A percentile compares a stretch with the other conserved stretches of the same genome.
phyloP scores from a whole-genome alignment of 2,113 vertebrate genomes.

The Osmerus eperlanus region DNA sequence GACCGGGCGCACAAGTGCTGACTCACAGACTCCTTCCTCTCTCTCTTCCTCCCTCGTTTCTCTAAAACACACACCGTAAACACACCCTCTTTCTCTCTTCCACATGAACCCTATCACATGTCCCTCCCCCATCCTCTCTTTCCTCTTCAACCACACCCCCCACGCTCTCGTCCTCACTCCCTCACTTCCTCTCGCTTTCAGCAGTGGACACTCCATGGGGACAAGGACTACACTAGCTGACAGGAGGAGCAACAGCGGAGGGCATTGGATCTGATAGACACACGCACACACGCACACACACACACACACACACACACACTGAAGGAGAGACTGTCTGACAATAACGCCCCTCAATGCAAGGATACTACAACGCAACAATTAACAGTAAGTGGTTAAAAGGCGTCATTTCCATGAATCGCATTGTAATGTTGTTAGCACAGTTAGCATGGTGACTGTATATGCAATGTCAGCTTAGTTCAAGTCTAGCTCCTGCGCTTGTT shows the following conservation, averaged over 20 bases:
- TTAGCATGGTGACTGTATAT: not conserved
- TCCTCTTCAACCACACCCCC: too few relatives aligned
- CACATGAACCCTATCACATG: too few relatives aligned
- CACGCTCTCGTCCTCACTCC: not conserved
- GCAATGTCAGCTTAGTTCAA: not conserved
- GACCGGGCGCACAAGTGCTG: not conserved
- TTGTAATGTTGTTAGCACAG: not conserved
- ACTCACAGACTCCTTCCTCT: slow-evolving; percentile 8
- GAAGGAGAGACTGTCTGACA: not conserved
- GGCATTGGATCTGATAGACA: not conserved
- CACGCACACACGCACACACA: not conserved
- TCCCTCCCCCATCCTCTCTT: too few relatives aligned
- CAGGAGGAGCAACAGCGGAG: not conserved
- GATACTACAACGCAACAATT: slow-evolving; percentile 29
- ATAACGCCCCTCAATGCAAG: not conserved
- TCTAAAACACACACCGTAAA: too few relatives aligned
- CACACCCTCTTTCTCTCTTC: too few relatives aligned
- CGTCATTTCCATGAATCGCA: not conserved
- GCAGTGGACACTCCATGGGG: slow-evolving; percentile 15
- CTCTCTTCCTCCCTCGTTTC: not conserved
- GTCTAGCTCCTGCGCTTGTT: not conserved
- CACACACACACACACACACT: not conserved
- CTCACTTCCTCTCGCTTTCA: not conserved
- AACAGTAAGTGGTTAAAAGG: slow-evolving; percentile 1
- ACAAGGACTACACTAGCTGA: slow-evolving; percentile 21